Base-by-base conservation (phyloP, 2,888 invertebrate species). In the Escarpia spicata region DNA sequence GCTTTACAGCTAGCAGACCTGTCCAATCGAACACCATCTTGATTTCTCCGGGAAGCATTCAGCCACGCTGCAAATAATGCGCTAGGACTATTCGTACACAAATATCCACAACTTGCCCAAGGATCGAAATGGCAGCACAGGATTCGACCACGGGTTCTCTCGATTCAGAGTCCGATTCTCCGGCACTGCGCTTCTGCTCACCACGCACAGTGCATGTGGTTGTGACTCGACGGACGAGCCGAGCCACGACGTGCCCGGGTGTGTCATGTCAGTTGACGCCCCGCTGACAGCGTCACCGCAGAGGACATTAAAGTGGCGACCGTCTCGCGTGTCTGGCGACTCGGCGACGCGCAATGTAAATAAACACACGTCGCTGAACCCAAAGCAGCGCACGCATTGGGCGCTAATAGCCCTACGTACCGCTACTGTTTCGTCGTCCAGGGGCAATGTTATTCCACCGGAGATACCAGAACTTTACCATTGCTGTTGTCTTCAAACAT, bases 231-330 rank as follows among this genome's bases (percentile, higher is more conserved):
- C n/a, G 75, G 26, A 15, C 75, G 75, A 75, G 75, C 75, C 75
- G 6, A 15, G 75, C 52, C 52, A 52, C 52, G 52, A 52, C 4
- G n/a, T 75, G 75, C 0, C 75, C 75, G 75, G 75, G 75, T 75
- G 75, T 75, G 75, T 75, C 75, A 6, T n/a, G 75, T 75, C 75
- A 75, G 75, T 75, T 52, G n/a, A 15, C 75, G 4, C 75, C 52
- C 75, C 75, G 75, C 75, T 75, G 75, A 75, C 75, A 75, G 26
- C 75, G 75, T 75, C 75, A 75, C 75, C 75, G 75, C 75, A 15
- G 75, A 75, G 6, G 26, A 75, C 75, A 75, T 75, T 75, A 75
- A 75, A 75, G 75, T 75, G 75, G 75, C 75, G 75, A 75, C 75
- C 6, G 75, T 75, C 75, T 75, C 75, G 75, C 75, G 75, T 75